phyloP scores from a whole-genome alignment of 2,888 invertebrate species.

The Drosophila quinaria region DNA sequence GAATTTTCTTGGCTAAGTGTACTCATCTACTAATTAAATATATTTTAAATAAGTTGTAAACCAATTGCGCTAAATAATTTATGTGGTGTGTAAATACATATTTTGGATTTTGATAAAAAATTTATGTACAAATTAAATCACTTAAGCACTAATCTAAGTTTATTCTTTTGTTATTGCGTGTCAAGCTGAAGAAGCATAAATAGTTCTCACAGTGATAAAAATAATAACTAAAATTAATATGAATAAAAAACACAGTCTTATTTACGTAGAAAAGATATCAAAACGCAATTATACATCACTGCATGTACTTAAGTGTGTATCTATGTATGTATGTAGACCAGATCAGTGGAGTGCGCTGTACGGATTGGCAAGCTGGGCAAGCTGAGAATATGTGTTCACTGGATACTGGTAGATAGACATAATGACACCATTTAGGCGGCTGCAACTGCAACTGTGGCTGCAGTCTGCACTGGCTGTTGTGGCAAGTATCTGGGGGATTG shows the following conservation, averaged over 20 bases:
- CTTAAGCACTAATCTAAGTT: constrained; percentile 52
- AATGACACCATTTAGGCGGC: constrained; percentile 23
- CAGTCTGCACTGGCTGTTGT: constrained; percentile 31
- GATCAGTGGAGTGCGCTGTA: constrained; percentile 31
- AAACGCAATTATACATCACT: constrained; percentile 30
- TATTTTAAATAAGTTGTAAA: constrained; percentile 55
- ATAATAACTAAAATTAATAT: constrained; percentile 46
- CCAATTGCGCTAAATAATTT: constrained; percentile 79
- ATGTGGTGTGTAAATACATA: constrained; percentile 54
- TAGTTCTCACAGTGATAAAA: constrained; percentile 29
- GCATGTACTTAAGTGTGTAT: not conserved
- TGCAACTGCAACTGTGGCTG: constrained; percentile 20
- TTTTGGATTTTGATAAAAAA: constrained; percentile 32
- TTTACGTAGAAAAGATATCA: constrained; percentile 66
- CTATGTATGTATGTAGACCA: constrained; percentile 12
- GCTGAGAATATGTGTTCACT: constrained; percentile 66
- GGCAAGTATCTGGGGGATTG: constrained; percentile 52
- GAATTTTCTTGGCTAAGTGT: constrained; percentile 59
- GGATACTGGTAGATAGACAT: constrained; percentile 30
- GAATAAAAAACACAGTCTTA: constrained; percentile 74
- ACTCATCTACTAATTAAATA: constrained; percentile 23
- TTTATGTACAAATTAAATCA: constrained; percentile 72
- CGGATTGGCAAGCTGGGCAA: constrained; percentile 52
- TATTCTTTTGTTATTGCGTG: constrained; percentile 52
- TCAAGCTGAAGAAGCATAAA: constrained; percentile 39